Conservation (phyloP, 1,140 invertebrate genomes). For the Cydia amplana region DNA sequence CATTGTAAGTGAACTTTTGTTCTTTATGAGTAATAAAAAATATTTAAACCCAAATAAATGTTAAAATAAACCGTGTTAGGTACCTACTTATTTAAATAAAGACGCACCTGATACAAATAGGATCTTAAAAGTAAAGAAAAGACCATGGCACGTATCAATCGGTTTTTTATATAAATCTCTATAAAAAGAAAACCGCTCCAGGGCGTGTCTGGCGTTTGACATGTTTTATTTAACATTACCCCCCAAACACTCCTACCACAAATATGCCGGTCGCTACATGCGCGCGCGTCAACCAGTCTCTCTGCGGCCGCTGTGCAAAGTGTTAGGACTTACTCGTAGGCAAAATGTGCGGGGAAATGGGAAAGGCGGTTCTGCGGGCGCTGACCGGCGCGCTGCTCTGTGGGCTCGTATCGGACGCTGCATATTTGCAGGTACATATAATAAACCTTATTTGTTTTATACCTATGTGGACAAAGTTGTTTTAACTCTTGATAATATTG, state of each 20-base stretch:
- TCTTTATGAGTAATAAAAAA: too few relatives aligned
- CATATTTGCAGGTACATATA: constrained; percentile 67
- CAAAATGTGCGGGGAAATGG: constrained; percentile 74
- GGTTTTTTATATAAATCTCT: too few relatives aligned
- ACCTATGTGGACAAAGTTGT: too few relatives aligned
- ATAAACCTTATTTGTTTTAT: neutral
- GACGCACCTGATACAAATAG: too few relatives aligned
- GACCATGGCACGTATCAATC: too few relatives aligned
- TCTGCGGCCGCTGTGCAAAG: constrained; percentile 12
- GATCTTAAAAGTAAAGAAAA: too few relatives aligned
- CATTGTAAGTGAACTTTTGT: too few relatives aligned
- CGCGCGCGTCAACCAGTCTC: constrained; percentile 7
- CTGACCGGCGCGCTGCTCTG: constrained; percentile 69
- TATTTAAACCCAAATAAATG: too few relatives aligned
- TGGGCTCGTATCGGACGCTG: constrained; percentile 68
- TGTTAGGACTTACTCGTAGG: constrained; percentile 9
- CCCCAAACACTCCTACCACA: constrained; percentile 18
- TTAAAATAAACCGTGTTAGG: too few relatives aligned
- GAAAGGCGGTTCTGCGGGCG: constrained; percentile 69
- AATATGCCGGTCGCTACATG: neutral
- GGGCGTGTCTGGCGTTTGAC: neutral
- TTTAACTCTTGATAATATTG: too few relatives aligned
- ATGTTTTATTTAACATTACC: neutral
- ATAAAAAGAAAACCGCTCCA: neutral
- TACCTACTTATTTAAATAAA: too few relatives aligned